These are phyloP conservation scores for Drymonia ruficornis DNA, from an alignment of 2,888 invertebrate genomes.

Conservation along the genomic window DNA sequence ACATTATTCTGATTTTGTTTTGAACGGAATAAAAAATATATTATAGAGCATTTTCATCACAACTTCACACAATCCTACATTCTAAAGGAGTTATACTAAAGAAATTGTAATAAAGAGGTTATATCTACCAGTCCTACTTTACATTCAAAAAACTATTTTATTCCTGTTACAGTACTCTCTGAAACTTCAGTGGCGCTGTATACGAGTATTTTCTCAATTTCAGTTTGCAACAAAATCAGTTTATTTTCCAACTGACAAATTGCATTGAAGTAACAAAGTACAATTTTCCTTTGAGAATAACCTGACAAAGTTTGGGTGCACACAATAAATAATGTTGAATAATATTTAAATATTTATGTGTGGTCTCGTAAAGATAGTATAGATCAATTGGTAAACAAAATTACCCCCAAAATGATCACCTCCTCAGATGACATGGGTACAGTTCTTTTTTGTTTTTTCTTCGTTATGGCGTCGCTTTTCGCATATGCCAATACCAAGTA, in stretches of 20 bases:
- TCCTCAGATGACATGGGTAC: too few relatives aligned
- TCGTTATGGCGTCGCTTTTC: too few relatives aligned
- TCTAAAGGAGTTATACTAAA: background rate
- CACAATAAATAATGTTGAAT: conserved; percentile 44
- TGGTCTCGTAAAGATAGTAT: conserved; percentile 8
- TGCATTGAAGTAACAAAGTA: conserved; percentile 74
- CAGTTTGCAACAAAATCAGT: conserved; percentile 81
- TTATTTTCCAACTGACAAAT: conserved; percentile 79
- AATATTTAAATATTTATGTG: conserved; percentile 17
- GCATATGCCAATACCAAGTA: too few relatives aligned
- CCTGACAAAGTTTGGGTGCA: conserved; percentile 59
- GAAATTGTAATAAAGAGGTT: too few relatives aligned
- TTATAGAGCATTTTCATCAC: too few relatives aligned
- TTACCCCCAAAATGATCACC: too few relatives aligned
- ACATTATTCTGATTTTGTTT: too few relatives aligned
- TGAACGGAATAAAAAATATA: too few relatives aligned
- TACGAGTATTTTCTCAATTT: conserved; percentile 76
- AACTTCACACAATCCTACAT: background rate
- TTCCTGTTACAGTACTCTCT: conserved; percentile 49
- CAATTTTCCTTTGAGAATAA: conserved; percentile 69
- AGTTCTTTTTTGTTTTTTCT: too few relatives aligned
- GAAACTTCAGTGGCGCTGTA: conserved; percentile 62
- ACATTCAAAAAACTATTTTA: conserved; percentile 60
- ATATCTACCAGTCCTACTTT: conserved; percentile 11
- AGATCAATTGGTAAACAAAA: too few relatives aligned